Evolutionary conservation across 2,888 invertebrate genomes (phyloP).

Genomic region (Andrena chrysosceles): DNA sequence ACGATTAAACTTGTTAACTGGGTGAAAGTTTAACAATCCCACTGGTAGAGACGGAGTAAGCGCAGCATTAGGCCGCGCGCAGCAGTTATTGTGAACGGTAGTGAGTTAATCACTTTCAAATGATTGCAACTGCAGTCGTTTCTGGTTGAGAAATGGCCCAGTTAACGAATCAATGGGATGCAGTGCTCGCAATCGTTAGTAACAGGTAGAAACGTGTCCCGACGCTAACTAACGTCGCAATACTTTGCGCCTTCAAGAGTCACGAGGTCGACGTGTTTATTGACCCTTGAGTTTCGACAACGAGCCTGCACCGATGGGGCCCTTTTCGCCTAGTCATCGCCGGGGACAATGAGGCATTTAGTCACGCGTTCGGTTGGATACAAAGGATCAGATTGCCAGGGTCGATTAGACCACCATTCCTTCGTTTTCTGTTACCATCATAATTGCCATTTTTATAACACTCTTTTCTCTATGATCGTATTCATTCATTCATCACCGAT

Average conservation of each 20-base stretch:
- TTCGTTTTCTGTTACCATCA: neutral
- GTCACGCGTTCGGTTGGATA: slow-evolving; percentile 8
- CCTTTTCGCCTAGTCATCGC: slow-evolving; percentile 25
- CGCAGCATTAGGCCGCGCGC: neutral
- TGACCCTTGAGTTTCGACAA: slow-evolving; percentile 31
- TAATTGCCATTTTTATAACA: neutral
- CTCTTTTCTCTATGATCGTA: neutral
- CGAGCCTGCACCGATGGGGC: neutral
- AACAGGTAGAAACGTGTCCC: slow-evolving; percentile 29
- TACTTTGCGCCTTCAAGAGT: neutral
- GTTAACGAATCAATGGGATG: neutral
- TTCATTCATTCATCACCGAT: neutral
- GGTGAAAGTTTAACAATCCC: neutral
- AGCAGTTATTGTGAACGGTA: neutral
- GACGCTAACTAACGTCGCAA: neutral
- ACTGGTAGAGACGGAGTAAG: too few relatives aligned
- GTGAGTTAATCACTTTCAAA: neutral
- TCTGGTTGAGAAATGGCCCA: neutral
- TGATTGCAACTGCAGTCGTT: neutral
- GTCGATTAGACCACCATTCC: neutral
- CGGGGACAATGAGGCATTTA: slow-evolving; percentile 3
- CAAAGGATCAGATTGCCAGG: neutral
- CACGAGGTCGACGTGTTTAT: slow-evolving; percentile 29
- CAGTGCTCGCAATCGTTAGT: slow-evolving; percentile 5
- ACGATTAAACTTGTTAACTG: neutral